Evolutionary conservation across 2,113 vertebrate species (phyloP).

Genomic region (Genyomyrus donnyi): DNA sequence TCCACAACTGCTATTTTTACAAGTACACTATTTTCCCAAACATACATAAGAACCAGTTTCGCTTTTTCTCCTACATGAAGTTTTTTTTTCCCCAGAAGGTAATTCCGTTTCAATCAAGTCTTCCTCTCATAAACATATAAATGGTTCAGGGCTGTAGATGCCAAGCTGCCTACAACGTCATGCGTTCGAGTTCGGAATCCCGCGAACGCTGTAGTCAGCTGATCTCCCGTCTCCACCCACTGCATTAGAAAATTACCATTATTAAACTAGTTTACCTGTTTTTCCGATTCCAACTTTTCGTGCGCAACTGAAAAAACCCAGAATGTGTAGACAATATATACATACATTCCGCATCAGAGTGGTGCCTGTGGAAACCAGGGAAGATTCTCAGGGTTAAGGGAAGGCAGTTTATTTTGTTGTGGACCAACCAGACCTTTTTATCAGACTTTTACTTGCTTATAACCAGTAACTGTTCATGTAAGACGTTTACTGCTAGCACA

Average conservation of each 20-base stretch:
- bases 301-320: background rate
- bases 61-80: background rate
- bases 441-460: background rate
- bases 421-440: background rate
- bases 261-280: background rate
- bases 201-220: background rate
- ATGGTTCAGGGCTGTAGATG: background rate
- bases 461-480: background rate
- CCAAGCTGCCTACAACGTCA: background rate
- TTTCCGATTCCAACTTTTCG: background rate
- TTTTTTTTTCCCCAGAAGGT: background rate
- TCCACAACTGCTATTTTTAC: background rate
- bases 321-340: background rate
- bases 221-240: background rate
- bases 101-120: background rate
- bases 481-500: background rate
- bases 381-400: background rate
- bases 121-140: background rate
- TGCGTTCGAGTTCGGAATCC: background rate
- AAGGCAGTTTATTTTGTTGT: background rate
- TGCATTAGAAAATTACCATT: background rate
- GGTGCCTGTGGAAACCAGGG: background rate
- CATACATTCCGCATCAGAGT: background rate
- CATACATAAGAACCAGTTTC: background rate
- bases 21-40: background rate